phyloP scores from a whole-genome alignment of 2,113 vertebrate species.

The Amazona vittata region DNA sequence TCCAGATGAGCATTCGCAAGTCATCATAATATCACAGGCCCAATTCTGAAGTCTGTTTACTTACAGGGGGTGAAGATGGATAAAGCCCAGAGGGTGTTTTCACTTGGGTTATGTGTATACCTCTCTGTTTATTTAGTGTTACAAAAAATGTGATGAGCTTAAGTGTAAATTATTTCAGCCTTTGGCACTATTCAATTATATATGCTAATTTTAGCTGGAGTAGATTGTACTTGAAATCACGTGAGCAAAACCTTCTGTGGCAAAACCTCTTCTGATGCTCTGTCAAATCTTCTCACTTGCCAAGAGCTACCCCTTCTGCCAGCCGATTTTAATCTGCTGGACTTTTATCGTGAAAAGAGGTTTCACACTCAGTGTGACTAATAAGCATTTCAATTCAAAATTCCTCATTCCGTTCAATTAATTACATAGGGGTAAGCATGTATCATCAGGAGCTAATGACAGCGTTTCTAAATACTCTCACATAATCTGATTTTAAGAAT shows the following conservation, averaged over 20 bases:
- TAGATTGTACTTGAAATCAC: slow-evolving; percentile 12
- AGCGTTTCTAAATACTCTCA: neutral
- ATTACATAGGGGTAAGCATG: neutral
- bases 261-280: neutral
- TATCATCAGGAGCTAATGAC: neutral
- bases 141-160: neutral
- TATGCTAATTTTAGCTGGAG: slow-evolving; percentile 22
- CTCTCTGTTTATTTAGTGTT: slow-evolving; percentile 25
- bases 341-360: neutral
- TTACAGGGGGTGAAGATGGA: neutral
- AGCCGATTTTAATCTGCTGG: neutral
- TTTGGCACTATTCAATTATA: slow-evolving; percentile 49
- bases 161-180: slow-evolving; percentile 46
- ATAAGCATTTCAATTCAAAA: slow-evolving; percentile 13
- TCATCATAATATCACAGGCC: neutral
- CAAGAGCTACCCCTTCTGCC: neutral
- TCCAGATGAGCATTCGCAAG: neutral
- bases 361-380: neutral
- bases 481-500: neutral
- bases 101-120: neutral
- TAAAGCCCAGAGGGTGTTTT: neutral
- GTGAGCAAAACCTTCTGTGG: neutral
- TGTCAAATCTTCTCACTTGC: neutral
- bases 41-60: neutral
- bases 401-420: slow-evolving; percentile 14